Conservation (phyloP, 2,797 vertebrate species). For the Lithobates pipiens region DNA sequence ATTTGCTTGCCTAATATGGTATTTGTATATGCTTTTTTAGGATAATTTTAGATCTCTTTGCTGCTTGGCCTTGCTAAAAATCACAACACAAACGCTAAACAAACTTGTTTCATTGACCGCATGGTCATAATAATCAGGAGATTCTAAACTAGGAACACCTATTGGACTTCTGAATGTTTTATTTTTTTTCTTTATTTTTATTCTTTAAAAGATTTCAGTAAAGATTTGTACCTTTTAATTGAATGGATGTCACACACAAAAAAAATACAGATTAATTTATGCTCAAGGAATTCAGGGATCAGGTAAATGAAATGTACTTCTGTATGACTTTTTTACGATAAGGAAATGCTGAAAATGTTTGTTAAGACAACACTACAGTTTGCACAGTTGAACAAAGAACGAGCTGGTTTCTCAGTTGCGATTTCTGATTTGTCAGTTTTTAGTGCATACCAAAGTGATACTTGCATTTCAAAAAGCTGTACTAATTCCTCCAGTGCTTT, state of each 20-base stretch:
- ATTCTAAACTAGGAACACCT: background rate
- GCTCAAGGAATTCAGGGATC: conserved; percentile 44
- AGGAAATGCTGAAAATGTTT: conserved; percentile 12
- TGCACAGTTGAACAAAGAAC: conserved; percentile 39
- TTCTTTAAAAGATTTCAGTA: conserved; percentile 5
- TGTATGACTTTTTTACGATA: conserved; percentile 35
- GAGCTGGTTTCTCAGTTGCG: conserved; percentile 43
- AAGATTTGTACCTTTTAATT: conserved; percentile 27
- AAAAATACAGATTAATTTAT: background rate
- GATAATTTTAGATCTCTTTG: conserved; percentile 29
- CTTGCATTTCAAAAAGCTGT: conserved; percentile 26
- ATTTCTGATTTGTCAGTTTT: conserved; percentile 16
- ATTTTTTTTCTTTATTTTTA: background rate
- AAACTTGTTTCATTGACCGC: background rate
- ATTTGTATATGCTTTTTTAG: conserved; percentile 13
- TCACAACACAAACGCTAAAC: conserved; percentile 4
- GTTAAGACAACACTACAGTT: conserved; percentile 25
- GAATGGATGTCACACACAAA: background rate
- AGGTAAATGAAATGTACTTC: conserved; percentile 22
- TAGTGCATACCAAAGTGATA: conserved; percentile 53
- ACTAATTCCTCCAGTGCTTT: conserved; percentile 2
- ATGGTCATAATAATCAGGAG: conserved; percentile 13
- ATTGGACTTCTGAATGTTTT: background rate
- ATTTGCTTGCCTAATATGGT: background rate
- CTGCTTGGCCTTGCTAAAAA: conserved; percentile 29